Conservation (phyloP, 2,888 invertebrate species). For the Hirtodrosophila duncani region DNA sequence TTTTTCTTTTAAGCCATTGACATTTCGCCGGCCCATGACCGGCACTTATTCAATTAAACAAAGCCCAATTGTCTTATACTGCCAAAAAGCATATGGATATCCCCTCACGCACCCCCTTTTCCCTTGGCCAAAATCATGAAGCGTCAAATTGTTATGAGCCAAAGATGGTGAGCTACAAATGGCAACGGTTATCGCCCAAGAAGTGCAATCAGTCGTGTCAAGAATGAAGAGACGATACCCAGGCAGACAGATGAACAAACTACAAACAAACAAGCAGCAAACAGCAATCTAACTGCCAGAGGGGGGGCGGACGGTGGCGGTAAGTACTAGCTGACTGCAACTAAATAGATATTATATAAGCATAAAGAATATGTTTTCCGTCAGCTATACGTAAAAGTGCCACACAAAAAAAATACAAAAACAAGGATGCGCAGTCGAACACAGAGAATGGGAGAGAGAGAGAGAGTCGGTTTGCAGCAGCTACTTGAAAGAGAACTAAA, state of each 20-base stretch:
- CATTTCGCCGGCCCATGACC: conserved; percentile 34
- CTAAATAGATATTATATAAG: conserved; percentile 71
- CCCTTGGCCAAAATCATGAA: conserved; percentile 52
- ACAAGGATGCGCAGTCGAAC: no score
- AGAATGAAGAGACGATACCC: conserved; percentile 6
- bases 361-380: conserved; percentile 68
- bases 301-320: conserved; percentile 15
- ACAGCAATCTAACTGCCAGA: conserved; percentile 25
- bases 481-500: conserved; percentile 62
- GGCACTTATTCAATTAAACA: conserved; percentile 65
- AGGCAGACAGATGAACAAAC: conserved; percentile 15
- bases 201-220: conserved; percentile 63
- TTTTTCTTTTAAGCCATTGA: conserved; percentile 33
- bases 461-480: conserved; percentile 13
- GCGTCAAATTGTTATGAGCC: conserved; percentile 72
- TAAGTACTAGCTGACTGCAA: conserved; percentile 58
- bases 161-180: conserved; percentile 57
- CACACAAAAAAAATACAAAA: conserved; percentile 17
- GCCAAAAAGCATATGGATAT: conserved; percentile 31
- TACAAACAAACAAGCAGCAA: conserved; percentile 50
- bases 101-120: background rate
- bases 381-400: conserved; percentile 25
- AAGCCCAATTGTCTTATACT: conserved; percentile 32
- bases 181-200: conserved; percentile 60
- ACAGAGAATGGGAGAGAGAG: no score